phyloP scores from a whole-genome alignment of 2,797 vertebrate genomes.

The Sarcoramphus papa region DNA sequence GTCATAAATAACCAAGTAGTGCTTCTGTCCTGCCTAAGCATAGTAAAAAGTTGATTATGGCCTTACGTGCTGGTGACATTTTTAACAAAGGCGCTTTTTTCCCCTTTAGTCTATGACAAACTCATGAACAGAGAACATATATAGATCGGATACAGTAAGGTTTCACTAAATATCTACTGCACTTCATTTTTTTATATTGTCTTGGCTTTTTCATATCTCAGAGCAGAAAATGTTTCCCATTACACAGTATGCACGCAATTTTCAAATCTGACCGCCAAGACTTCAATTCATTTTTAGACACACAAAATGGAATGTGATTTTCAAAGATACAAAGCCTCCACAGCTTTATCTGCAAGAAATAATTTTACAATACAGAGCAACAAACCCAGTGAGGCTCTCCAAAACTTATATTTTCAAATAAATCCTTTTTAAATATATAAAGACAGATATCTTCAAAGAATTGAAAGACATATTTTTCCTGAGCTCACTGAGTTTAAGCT shows the following conservation, averaged over 20 bases:
- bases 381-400: not conserved
- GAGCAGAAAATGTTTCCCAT: not conserved
- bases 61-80: not conserved
- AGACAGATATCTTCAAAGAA: not conserved
- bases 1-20: not conserved
- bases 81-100: not conserved
- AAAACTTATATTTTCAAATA: not conserved
- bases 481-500: not conserved
- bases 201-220: not conserved
- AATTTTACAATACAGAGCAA: not conserved
- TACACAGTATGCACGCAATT: not conserved
- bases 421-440: not conserved
- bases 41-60: not conserved
- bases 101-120: not conserved
- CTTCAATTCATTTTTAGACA: not conserved
- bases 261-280: not conserved
- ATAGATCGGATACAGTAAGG: not conserved
- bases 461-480: not conserved
- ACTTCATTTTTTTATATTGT: not conserved
- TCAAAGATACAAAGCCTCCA: not conserved
- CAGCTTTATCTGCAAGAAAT: not conserved
- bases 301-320: not conserved
- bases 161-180: not conserved
- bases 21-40: not conserved
- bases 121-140: not conserved